Percentiles rank a stretch among this genome's conserved stretches.
Conservation (phyloP, 1,140 invertebrate species). For the Maconellicoccus hirsutus region DNA sequence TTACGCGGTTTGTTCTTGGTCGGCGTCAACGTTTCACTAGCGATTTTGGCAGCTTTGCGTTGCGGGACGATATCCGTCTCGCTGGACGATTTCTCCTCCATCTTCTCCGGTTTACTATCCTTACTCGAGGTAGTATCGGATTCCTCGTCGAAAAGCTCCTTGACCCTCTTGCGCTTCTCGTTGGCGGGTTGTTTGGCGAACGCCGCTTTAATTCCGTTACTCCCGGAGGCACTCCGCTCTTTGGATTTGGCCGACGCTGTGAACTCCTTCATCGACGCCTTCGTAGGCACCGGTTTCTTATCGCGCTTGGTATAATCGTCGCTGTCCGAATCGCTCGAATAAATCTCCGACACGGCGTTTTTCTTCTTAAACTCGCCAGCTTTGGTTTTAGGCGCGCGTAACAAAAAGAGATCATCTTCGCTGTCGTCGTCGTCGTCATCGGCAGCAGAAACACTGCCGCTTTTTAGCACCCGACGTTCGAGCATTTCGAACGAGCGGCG, state of each 20-base stretch:
- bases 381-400: not conserved
- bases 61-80: conserved; percentile 74
- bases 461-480: not conserved
- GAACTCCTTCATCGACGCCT: conserved; percentile 34
- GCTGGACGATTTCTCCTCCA: conserved; percentile 34
- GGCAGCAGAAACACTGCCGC: not conserved
- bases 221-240: conserved; percentile 23
- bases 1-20: not conserved
- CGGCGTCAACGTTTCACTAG: conserved; percentile 31
- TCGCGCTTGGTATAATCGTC: too few relatives aligned
- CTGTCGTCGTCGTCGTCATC: conserved; percentile 13
- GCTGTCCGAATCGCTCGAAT: conserved; percentile 61
- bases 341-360: conserved; percentile 37
- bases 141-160: conserved; percentile 34
- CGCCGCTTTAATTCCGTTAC: conserved; percentile 29
- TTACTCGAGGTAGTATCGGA: conserved; percentile 43
- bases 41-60: conserved; percentile 78
- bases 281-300: too few relatives aligned
- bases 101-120: conserved; percentile 36
- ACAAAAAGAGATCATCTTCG: not conserved
- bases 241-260: too few relatives aligned
- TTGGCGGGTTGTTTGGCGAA: conserved; percentile 28
- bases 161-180: conserved; percentile 34
- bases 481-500: not conserved
- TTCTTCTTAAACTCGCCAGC: conserved; percentile 38